Base-by-base conservation (phyloP, 2,113 vertebrate genomes). In the Drymodes brunneopygia region DNA sequence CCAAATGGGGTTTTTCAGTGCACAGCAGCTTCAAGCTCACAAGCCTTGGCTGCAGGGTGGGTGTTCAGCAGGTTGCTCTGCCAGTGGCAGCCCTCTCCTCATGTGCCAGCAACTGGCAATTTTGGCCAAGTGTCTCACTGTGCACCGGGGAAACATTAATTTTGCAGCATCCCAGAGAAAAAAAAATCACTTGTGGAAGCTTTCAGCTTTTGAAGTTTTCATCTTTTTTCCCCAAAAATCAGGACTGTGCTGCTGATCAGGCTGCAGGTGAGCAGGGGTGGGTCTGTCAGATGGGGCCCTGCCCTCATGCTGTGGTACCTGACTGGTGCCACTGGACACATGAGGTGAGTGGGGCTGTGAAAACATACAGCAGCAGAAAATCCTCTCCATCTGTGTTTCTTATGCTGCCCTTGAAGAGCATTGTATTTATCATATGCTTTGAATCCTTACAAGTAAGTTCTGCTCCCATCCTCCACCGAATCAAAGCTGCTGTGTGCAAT, bases 1-100 rank as follows among this genome's bases (percentile, higher is more conserved):
- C 92, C 97, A 78, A 83, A 82, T 24, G 53, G 4, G n/a, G 22
- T 56, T 95, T 98, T 97, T 75, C 45, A 95, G 77, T 35, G 29
- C 73, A 44, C 15, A 56, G 93, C 57, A 94, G 80, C 44, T 9
- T 82, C 70, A 77, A 57, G 80, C 64, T 75, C 16, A 27, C 74
- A 79, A 62, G 64, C 9, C 2, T 50, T 48, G 67, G 66, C 83
- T 20, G n/a, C 8, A 3, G 40, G 53, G 42, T 0, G 1, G 57
- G 38, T 45, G 64, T 53, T 88, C 84, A 84, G 88, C 65, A 77
- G 60, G 85, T 72, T 89, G 67, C 13, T 80, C 14, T 4, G 2
- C 31, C 2, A 5, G 40, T 11, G 1, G 44, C 78, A 81, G 29
- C 42, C 42, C 45, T 45, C 38, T 83, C 54, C 60, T 80, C 8